Conservation (phyloP, 2,113 vertebrate species). For the Oplegnathus fasciatus region DNA sequence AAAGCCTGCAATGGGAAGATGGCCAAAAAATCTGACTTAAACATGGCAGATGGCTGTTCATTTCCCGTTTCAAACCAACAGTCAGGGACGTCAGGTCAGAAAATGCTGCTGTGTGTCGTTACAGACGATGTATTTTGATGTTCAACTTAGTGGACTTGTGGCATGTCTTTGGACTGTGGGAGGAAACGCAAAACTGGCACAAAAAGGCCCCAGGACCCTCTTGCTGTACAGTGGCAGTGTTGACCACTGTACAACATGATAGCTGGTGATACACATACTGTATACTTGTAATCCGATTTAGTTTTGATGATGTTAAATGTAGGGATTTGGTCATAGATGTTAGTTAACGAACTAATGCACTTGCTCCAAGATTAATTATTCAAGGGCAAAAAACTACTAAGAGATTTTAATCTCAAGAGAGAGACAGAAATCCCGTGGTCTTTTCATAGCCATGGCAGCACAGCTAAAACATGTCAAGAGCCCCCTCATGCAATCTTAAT, state of each 20-base stretch:
- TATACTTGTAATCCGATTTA: background rate
- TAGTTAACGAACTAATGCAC: slow-evolving; percentile 17
- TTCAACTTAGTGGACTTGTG: background rate
- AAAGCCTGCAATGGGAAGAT: too few relatives aligned
- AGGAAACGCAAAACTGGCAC: too few relatives aligned
- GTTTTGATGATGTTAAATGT: slow-evolving; percentile 27
- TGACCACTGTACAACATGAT: background rate
- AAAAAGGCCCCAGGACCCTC: background rate
- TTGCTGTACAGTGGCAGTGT: background rate
- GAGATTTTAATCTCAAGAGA: slow-evolving; percentile 26
- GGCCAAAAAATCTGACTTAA: too few relatives aligned
- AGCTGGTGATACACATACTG: background rate
- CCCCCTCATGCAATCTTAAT: slow-evolving; percentile 48
- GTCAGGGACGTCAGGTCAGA: background rate
- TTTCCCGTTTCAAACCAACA: too few relatives aligned
- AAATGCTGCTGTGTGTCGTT: background rate
- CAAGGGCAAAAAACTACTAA: slow-evolving; percentile 6
- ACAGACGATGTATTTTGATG: background rate
- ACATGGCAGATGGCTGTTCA: too few relatives aligned
- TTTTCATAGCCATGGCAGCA: background rate
- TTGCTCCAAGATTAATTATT: slow-evolving; percentile 24
- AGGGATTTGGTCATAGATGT: background rate
- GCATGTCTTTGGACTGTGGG: background rate
- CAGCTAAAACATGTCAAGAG: slow-evolving; percentile 13
- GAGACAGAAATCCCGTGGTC: background rate